These are phyloP conservation scores for Scopus umbretta DNA, from an alignment of 2,113 vertebrate genomes.

Conservation along the genomic window DNA sequence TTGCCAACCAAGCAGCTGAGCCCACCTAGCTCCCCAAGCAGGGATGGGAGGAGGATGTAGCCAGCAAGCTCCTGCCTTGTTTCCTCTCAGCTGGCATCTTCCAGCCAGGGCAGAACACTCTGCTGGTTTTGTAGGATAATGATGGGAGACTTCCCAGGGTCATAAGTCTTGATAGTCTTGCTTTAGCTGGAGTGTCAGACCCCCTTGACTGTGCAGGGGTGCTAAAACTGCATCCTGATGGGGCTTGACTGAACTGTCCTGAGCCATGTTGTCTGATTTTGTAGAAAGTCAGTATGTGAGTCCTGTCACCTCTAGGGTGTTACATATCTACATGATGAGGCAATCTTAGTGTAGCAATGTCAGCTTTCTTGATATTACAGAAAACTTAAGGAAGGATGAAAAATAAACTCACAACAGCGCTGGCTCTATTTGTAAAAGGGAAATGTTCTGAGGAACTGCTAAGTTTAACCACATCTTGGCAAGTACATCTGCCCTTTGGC, in stretches of 20 bases:
- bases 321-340: rapidly evolving
- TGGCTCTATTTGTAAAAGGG: background rate
- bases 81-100: background rate
- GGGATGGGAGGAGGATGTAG: background rate
- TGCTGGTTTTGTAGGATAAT: background rate
- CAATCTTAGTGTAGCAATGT: background rate
- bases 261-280: background rate
- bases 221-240: background rate
- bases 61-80: background rate
- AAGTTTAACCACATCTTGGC: background rate
- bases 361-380: background rate
- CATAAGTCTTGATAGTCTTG: background rate
- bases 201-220: background rate
- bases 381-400: background rate
- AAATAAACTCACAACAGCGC: background rate
- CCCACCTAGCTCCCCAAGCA: background rate
- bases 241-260: background rate
- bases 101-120: background rate
- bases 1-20: background rate
- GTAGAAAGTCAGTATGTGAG: background rate
- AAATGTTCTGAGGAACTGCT: background rate
- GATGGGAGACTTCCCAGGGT: background rate
- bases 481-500: background rate
- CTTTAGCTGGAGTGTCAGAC: background rate
- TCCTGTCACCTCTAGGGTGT: background rate